Conservation (phyloP, 1,140 invertebrate genomes). For the Nasonia giraulti region DNA sequence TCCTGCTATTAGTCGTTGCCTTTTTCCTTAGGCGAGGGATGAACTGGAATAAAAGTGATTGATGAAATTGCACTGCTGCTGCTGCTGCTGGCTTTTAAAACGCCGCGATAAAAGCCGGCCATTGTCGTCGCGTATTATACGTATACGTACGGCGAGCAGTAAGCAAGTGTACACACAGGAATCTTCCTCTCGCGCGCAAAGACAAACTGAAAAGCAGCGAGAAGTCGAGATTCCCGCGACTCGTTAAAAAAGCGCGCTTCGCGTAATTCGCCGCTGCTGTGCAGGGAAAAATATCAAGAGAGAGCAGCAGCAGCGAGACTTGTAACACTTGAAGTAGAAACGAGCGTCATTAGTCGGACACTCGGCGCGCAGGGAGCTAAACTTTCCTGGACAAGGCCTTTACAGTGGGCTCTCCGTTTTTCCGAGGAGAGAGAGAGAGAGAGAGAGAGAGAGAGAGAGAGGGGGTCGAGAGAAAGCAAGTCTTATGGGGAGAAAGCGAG, state of each 20-base stretch:
- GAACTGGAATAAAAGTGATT: not conserved
- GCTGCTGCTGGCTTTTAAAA: not conserved
- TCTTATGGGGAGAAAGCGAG: not conserved
- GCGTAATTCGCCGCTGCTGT: not conserved
- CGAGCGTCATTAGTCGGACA: constrained; percentile 50
- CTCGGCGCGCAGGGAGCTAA: constrained; percentile 40
- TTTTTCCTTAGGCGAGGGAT: not conserved
- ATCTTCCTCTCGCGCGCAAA: not conserved
- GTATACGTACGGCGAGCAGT: not conserved
- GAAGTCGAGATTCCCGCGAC: not conserved
- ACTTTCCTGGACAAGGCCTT: constrained; percentile 23
- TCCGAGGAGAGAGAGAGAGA: not conserved
- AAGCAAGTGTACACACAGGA: not conserved
- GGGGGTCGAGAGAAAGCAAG: not conserved
- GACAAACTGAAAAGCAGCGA: not conserved
- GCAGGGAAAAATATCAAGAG: not conserved
- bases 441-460: not conserved
- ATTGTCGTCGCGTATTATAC: not conserved
- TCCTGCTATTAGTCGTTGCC: not conserved
- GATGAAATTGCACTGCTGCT: not conserved
- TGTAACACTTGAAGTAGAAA: constrained; percentile 49
- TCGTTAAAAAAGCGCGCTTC: not conserved
- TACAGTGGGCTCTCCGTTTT: not conserved
- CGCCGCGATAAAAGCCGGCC: no score
- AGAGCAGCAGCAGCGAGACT: constrained; percentile 12